Evolutionary conservation across 2,797 vertebrate species (phyloP).

Genomic region (Anolis apletophallus): DNA sequence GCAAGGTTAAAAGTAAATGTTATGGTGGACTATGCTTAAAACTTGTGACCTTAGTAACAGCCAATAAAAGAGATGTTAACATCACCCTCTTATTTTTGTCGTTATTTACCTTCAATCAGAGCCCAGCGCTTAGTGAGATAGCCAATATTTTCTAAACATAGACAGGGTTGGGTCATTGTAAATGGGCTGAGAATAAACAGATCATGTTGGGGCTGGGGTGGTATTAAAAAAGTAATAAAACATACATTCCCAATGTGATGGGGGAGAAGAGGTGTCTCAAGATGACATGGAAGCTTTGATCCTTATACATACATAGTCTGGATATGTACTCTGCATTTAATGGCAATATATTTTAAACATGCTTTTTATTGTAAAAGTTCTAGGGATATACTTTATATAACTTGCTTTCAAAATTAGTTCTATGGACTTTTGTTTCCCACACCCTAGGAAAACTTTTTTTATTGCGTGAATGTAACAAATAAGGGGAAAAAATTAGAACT

Average conservation of each 20-base stretch:
- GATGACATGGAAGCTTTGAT: not conserved
- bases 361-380: not conserved
- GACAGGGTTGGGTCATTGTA: conserved; percentile 23
- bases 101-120: conserved; percentile 1
- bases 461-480: too few relatives aligned
- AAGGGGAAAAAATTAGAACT: too few relatives aligned
- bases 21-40: not conserved
- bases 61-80: not conserved
- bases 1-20: not conserved
- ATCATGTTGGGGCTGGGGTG: not conserved
- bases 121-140: not conserved
- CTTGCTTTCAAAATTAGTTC: not conserved
- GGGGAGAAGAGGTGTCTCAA: not conserved
- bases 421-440: not conserved
- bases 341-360: not conserved
- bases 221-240: not conserved
- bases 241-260: too few relatives aligned
- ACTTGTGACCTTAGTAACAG: not conserved
- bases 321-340: not conserved
- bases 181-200: conserved; percentile 17
- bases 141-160: not conserved
- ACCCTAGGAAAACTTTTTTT: too few relatives aligned
- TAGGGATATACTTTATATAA: not conserved
- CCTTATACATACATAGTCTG: not conserved
- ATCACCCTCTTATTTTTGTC: not conserved